Conservation (phyloP, 2,888 invertebrate genomes). For the Peribatodes rhomboidaria region DNA sequence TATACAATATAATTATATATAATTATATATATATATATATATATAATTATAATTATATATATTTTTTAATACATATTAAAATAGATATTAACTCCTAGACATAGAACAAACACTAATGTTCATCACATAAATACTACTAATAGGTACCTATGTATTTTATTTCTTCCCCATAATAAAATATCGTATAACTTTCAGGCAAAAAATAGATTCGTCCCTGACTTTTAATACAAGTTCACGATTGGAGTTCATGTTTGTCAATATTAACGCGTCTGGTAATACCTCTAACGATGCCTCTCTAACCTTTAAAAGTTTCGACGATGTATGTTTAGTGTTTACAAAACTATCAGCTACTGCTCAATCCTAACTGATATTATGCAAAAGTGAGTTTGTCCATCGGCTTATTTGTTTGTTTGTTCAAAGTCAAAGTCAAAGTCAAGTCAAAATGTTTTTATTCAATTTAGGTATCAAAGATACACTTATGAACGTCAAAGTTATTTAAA, state of each 20-base stretch:
- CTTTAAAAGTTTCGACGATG: neutral
- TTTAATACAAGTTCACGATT: neutral
- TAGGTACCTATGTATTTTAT: neutral
- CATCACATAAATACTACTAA: too few species aligned
- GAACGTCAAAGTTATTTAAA: too few species aligned
- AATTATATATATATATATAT: too few species aligned
- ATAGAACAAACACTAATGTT: too few species aligned
- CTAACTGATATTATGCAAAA: too few species aligned
- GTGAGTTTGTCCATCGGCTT: too few species aligned
- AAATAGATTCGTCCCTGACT: neutral
- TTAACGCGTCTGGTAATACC: neutral
- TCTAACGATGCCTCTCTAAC: neutral
- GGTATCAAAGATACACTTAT: too few species aligned
- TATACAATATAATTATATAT: too few species aligned
- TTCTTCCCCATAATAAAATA: neutral
- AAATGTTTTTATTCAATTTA: neutral
- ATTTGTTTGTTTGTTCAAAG: neutral
- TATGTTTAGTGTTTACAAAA: neutral
- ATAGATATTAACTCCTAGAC: too few species aligned
- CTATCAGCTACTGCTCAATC: neutral
- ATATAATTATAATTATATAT: too few species aligned
- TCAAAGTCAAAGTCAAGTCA: neutral
- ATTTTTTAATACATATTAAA: too few species aligned
- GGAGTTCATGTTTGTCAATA: neutral
- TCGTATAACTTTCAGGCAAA: neutral